phyloP scores from a whole-genome alignment of 2,888 invertebrate species.

The Tipula confusa region DNA sequence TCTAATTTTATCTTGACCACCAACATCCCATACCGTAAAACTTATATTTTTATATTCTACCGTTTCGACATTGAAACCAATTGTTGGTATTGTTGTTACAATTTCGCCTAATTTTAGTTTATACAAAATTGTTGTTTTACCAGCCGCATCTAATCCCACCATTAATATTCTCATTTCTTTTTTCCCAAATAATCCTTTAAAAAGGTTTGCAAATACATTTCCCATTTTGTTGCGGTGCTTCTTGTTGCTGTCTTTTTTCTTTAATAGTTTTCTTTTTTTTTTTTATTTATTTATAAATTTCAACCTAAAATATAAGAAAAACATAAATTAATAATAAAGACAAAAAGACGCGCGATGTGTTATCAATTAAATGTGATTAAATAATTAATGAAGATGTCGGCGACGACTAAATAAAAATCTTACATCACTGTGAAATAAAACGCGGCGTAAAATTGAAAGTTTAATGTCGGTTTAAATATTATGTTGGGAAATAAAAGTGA shows the following conservation, averaged over 20 bases:
- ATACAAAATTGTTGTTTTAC: constrained; percentile 99
- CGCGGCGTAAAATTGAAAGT: not conserved
- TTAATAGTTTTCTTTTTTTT: constrained; percentile 34
- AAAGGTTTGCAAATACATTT: constrained; percentile 94
- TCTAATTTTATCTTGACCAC: constrained; percentile 97
- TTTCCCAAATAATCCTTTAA: constrained; percentile 99
- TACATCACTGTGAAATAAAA: not conserved
- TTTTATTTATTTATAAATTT: constrained; percentile 33
- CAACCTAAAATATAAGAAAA: constrained; percentile 21
- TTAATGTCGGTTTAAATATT: not conserved
- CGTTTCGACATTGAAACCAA: constrained; percentile 97
- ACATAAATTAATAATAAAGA: not conserved
- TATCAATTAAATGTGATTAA: not conserved
- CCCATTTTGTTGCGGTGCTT: constrained; percentile 69
- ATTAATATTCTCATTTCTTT: constrained; percentile 99
- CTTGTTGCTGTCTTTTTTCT: constrained; percentile 42
- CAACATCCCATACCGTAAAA: constrained; percentile 97
- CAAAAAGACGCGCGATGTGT: too few relatives aligned
- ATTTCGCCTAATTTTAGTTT: constrained; percentile 99
- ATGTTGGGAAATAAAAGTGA: not conserved
- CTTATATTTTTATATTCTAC: constrained; percentile 99
- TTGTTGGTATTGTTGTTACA: constrained; percentile 99
- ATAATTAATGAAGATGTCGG: not conserved
- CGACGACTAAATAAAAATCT: not conserved
- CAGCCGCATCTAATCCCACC: constrained; percentile 99